A percentile compares a stretch with the other conserved stretches of the same genome.
Evolutionary conservation across 2,797 vertebrate genomes (phyloP).

Genomic region (Scleropages formosus): DNA sequence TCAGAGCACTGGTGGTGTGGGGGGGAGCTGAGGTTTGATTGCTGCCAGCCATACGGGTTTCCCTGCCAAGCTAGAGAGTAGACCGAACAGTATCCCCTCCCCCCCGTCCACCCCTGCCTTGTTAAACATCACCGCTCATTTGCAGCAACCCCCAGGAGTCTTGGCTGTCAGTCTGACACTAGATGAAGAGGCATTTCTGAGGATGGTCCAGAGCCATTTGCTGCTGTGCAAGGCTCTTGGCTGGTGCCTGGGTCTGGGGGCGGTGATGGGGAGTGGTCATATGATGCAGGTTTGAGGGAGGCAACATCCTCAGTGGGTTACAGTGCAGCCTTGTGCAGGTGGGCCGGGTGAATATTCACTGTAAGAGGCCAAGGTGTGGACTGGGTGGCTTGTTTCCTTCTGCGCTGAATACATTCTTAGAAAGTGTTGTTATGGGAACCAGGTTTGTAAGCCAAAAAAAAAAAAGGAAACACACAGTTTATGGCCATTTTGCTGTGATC

Average conservation of each 20-base stretch:
- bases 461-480: too few relatives aligned
- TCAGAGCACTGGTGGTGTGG: background rate
- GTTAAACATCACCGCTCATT: conserved; percentile 15
- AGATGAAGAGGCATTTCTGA: background rate
- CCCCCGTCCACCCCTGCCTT: background rate
- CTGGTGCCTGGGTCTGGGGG: too few relatives aligned
- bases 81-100: background rate
- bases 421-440: too few relatives aligned
- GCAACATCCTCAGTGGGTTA: too few relatives aligned
- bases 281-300: too few relatives aligned
- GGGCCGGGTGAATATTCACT: background rate
- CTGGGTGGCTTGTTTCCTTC: background rate
- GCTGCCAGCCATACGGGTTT: background rate
- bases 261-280: too few relatives aligned
- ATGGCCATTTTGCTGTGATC: too few relatives aligned
- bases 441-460: too few relatives aligned
- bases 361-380: background rate
- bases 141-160: background rate
- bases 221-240: background rate
- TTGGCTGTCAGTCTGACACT: background rate
- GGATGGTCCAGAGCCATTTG: background rate
- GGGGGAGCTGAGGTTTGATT: background rate
- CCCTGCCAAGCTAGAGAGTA: background rate
- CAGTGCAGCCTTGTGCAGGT: background rate
- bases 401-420: background rate